These are phyloP conservation scores for Drosophila albomicans DNA, from an alignment of 1,140 invertebrate species.

Conservation along the genomic window DNA sequence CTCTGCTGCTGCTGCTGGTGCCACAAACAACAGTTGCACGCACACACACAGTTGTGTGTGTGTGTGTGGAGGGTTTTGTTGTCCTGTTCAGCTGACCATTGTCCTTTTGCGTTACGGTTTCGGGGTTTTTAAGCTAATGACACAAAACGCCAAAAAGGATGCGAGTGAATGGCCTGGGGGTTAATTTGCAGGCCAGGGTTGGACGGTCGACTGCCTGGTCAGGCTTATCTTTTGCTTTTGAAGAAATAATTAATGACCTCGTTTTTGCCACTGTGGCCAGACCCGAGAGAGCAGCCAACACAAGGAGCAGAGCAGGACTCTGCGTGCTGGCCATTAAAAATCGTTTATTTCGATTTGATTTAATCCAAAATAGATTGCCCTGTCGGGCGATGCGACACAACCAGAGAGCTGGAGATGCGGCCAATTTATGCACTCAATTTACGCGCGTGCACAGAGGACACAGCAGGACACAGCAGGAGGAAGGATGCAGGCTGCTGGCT, in stretches of 20 bases:
- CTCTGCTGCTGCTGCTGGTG: slow-evolving; percentile 30
- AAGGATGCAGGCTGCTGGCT: slow-evolving; percentile 1
- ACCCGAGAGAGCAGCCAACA: slow-evolving; percentile 1
- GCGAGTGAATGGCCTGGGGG: slow-evolving; percentile 43
- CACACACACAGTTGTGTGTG: slow-evolving; percentile 41
- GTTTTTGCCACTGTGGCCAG: slow-evolving; percentile 84
- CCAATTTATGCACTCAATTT: slow-evolving; percentile 85
- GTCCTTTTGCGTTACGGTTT: slow-evolving; percentile 45
- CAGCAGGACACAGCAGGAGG: slow-evolving; percentile 18
- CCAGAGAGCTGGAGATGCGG: slow-evolving; percentile 26
- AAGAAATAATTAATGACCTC: slow-evolving; percentile 85
- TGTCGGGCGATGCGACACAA: slow-evolving; percentile 40
- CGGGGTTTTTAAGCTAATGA: slow-evolving; percentile 75
- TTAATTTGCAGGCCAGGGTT: slow-evolving; percentile 57
- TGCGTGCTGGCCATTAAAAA: slow-evolving; percentile 81
- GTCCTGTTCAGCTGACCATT: slow-evolving; percentile 54
- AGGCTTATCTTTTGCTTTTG: slow-evolving; percentile 82
- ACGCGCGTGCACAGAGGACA: slow-evolving; percentile 40
- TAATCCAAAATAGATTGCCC: slow-evolving; percentile 84
- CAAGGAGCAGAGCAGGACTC: slow-evolving; percentile 20
- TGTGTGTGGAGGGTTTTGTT: slow-evolving; percentile 18
- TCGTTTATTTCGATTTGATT: slow-evolving; percentile 85
- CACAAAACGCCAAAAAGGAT: slow-evolving; percentile 81
- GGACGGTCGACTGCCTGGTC: slow-evolving; percentile 29
- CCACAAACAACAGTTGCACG: slow-evolving; percentile 52